These are phyloP conservation scores for Noctua comes DNA, from an alignment of 2,888 invertebrate genomes.

Conservation along the genomic window DNA sequence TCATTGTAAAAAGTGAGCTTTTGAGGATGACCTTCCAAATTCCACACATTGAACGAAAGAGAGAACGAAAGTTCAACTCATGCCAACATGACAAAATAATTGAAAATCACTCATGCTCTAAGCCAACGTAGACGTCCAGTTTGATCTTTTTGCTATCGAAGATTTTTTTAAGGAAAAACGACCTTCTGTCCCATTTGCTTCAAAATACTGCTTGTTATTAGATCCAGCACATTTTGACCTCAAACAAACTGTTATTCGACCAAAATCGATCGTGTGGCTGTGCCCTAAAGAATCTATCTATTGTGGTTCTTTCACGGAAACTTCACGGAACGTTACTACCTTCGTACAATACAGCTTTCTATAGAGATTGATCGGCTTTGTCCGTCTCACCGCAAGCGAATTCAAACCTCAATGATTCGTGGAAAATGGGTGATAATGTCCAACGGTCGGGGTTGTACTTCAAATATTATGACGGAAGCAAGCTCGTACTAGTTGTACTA, in stretches of 20 bases:
- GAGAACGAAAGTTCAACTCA: slow-evolving; percentile 52
- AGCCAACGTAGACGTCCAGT: slow-evolving; percentile 7
- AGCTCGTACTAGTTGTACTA: slow-evolving; percentile 1
- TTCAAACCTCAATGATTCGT: slow-evolving; percentile 74
- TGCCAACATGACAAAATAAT: slow-evolving; percentile 36
- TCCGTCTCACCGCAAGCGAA: slow-evolving; percentile 72
- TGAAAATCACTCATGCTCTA: slow-evolving; percentile 18
- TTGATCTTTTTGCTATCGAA: slow-evolving; percentile 8
- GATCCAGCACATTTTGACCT: slow-evolving; percentile 30
- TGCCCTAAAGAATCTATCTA: slow-evolving; percentile 56
- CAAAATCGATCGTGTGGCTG: slow-evolving; percentile 53
- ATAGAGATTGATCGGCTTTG: slow-evolving; percentile 70
- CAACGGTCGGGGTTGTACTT: slow-evolving; percentile 61
- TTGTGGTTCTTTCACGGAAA: slow-evolving; percentile 58
- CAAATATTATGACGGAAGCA: slow-evolving; percentile 68
- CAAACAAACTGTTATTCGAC: slow-evolving; percentile 56
- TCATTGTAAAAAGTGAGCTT: slow-evolving; percentile 52
- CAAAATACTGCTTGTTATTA: slow-evolving; percentile 22
- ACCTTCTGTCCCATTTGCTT: slow-evolving; percentile 14
- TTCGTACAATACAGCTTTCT: slow-evolving; percentile 68
- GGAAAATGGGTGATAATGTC: slow-evolving; percentile 72
- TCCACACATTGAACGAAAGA: slow-evolving; percentile 43
- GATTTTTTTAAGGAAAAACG: slow-evolving; percentile 7
- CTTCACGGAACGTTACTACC: slow-evolving; percentile 61
- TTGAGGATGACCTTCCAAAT: slow-evolving; percentile 52